Evolutionary conservation across 2,888 invertebrate species (phyloP).

Genomic region (Phengaris arion): DNA sequence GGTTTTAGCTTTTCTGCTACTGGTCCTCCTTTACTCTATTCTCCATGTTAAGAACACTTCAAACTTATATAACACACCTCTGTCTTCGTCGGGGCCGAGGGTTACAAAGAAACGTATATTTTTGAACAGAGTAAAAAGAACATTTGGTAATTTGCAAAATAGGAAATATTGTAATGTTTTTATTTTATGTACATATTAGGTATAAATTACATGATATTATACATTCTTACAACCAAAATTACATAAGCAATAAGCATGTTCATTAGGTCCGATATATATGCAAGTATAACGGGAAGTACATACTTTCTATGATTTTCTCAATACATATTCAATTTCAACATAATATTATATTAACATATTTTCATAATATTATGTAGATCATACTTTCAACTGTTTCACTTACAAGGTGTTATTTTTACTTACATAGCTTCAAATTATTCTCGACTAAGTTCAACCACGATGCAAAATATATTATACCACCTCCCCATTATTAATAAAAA

Average conservation of each 20-base stretch:
- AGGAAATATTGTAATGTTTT: not conserved
- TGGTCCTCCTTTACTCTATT: not conserved
- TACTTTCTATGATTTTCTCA: slow-evolving; percentile 1
- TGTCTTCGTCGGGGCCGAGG: not conserved
- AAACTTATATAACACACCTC: too few relatives aligned
- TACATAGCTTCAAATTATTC: too few relatives aligned
- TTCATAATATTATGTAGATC: too few relatives aligned
- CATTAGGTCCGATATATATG: not conserved
- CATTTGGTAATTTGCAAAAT: not conserved
- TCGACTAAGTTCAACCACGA: too few relatives aligned
- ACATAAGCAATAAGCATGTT: not conserved
- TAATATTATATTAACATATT: not conserved
- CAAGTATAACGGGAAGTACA: slow-evolving; percentile 6
- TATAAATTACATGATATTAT: not conserved
- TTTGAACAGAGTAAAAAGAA: not conserved
- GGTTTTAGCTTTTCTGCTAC: too few relatives aligned
- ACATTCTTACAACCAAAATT: not conserved
- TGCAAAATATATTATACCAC: too few relatives aligned
- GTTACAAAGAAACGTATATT: not conserved
- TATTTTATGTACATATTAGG: not conserved
- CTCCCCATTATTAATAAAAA: too few relatives aligned
- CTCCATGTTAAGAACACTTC: not conserved
- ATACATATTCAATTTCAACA: not conserved
- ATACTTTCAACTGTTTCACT: too few relatives aligned
- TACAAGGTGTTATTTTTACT: too few relatives aligned